Conservation (phyloP, 2,888 invertebrate species). For the Catocala fraxini region DNA sequence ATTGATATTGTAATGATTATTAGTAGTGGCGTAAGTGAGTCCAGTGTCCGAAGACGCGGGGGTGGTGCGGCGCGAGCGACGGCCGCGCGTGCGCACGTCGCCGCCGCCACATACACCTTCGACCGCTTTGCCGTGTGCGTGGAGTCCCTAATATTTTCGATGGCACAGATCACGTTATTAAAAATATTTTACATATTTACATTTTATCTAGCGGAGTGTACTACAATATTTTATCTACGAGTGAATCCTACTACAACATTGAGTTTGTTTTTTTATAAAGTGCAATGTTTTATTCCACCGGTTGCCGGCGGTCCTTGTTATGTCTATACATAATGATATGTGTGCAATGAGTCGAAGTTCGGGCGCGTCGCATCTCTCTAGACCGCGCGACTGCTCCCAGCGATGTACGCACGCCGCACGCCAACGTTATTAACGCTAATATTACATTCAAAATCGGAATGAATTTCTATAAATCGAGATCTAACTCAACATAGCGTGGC, state of each 20-base stretch:
- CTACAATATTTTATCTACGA: slow-evolving; percentile 87
- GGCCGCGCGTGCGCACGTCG: slow-evolving; percentile 49
- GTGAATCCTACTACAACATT: slow-evolving; percentile 87
- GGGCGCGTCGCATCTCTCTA: slow-evolving; percentile 63
- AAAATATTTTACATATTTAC: slow-evolving; percentile 87
- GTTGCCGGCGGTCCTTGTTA: slow-evolving; percentile 85
- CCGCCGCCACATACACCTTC: slow-evolving; percentile 61
- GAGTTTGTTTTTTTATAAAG: slow-evolving; percentile 86
- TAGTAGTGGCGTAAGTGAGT: slow-evolving; percentile 87
- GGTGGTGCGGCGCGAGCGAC: slow-evolving; percentile 62
- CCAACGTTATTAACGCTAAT: slow-evolving; percentile 49
- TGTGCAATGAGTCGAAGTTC: slow-evolving; percentile 78
- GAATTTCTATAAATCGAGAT: slow-evolving; percentile 47
- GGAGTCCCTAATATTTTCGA: slow-evolving; percentile 86
- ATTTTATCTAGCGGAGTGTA: slow-evolving; percentile 87
- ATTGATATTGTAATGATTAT: slow-evolving; percentile 88
- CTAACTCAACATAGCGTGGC: slow-evolving; percentile 32
- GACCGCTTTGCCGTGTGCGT: slow-evolving; percentile 80
- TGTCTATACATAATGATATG: slow-evolving; percentile 66
- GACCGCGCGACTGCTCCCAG: slow-evolving; percentile 54
- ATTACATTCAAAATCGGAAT: slow-evolving; percentile 51
- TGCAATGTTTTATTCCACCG: slow-evolving; percentile 87
- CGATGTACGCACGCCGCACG: slow-evolving; percentile 55
- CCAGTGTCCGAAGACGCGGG: slow-evolving; percentile 68
- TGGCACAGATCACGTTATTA: slow-evolving; percentile 86